These are phyloP conservation scores for Thereva nobilitata DNA, from an alignment of 2,888 invertebrate species.

Conservation along the genomic window DNA sequence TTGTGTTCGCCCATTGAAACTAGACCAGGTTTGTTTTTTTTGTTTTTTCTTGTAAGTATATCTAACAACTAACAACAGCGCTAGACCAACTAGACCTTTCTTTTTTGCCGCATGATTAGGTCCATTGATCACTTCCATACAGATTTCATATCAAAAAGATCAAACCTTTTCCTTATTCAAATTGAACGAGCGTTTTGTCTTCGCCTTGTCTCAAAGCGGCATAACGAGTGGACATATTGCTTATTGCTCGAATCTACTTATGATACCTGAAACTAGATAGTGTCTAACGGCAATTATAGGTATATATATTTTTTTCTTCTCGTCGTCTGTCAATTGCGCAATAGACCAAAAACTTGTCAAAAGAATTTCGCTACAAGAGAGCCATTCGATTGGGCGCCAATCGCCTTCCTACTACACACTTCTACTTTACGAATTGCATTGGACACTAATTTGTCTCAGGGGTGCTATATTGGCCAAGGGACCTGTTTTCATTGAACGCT, in stretches of 20 bases:
- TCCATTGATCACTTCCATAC: constrained; percentile 22
- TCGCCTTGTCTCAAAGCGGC: constrained; percentile 5
- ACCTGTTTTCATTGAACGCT: too few species aligned
- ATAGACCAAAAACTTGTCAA: constrained; percentile 18
- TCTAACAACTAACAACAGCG: too few species aligned
- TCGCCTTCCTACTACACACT: too few species aligned
- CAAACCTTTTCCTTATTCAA: constrained; percentile 30
- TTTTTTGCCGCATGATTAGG: background rate
- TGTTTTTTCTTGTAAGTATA: too few species aligned
- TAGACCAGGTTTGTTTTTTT: too few species aligned
- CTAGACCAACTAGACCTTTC: too few species aligned
- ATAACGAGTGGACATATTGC: constrained; percentile 20
- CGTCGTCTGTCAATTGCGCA: constrained; percentile 10
- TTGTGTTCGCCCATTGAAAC: too few species aligned
- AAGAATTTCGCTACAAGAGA: constrained; percentile 27
- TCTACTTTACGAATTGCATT: too few species aligned
- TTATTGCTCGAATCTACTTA: constrained; percentile 8
- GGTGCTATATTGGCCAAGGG: too few species aligned
- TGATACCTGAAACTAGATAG: constrained; percentile 17
- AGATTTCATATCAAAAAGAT: constrained; percentile 13
- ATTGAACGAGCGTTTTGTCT: constrained; percentile 29
- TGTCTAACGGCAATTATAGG: constrained; percentile 10
- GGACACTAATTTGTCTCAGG: too few species aligned
- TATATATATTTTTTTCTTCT: background rate
- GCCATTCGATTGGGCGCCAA: constrained; percentile 13